Base-by-base conservation (phyloP, 2,888 invertebrate genomes). In the Coremacera marginata region DNA sequence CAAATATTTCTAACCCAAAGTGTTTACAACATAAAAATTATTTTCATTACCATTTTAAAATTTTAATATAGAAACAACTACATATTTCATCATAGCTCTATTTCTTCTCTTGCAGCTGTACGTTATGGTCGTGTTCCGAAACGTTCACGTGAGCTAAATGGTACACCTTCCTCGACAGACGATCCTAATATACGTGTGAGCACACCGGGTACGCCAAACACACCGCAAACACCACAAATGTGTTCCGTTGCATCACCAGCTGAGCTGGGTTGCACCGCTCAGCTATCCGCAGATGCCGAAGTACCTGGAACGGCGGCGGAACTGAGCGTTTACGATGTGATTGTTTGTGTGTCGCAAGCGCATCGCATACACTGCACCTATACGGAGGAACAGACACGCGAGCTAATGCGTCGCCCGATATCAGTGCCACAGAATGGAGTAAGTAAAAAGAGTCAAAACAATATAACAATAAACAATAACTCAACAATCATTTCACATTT, bases 101-200 rank as follows among this genome's bases (percentile, higher is more conserved):
- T n/a, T 55, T 68, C 34, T 25, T 78, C 51, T 79, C 72, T 82
- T 90, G 63, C 91, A 97, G 97, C 98, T 87, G 98, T 98, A 81
- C 92, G 98, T 88, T 98, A 98, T 92, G 98, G 98, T 82, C 93
- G 98, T 82, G 98, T 98, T 84, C 98, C 98, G 81, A 98, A 98
- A 90, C 92, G 97, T 84, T 94, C 96, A 78, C 93, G 97, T 84
- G 97, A 97, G 89, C 92, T 94, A 81, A 94, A 92, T 86, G 89
- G 89, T 83, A 86, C 83, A 83, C 84, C 86, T 75, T 81, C 82
- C 77, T 81, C 82, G 67, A 81, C 82, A 78, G 82, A 81, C 81
- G 82, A 80, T 78, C 80, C 81, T 75, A 82, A 81, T 78, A 74
- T 77, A 63, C 87, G 90, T 84, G 87, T 89, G 83, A 84, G 87